Evolutionary conservation across 2,888 invertebrate genomes (phyloP).

Genomic region (Furcula furcula): DNA sequence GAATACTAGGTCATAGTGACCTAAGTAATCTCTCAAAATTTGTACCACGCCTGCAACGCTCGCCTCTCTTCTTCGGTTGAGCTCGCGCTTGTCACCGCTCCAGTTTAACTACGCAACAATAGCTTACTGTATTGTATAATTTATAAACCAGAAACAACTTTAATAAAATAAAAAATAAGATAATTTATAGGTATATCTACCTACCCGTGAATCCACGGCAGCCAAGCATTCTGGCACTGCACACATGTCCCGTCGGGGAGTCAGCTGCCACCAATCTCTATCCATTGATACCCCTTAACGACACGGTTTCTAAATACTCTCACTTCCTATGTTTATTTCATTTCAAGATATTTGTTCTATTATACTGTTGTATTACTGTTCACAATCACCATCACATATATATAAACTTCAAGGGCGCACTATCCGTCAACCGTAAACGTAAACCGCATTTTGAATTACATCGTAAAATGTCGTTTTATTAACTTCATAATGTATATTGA

Average conservation of each 20-base stretch:
- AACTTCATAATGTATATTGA: too few species aligned
- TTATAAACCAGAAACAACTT: too few species aligned
- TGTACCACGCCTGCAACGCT: too few species aligned
- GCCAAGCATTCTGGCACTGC: conserved; percentile 81
- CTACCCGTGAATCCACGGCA: conserved; percentile 83
- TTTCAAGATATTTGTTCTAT: neutral
- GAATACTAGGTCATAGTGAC: too few species aligned
- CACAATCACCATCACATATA: conserved; percentile 11
- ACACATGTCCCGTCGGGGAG: conserved; percentile 60
- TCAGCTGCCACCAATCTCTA: conserved; percentile 78
- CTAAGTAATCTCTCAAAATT: too few species aligned
- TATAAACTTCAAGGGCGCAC: conserved; percentile 7
- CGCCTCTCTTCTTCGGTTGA: too few species aligned
- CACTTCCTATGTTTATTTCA: neutral
- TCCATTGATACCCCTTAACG: conserved; percentile 42
- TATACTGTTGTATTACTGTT: neutral
- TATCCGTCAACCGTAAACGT: conserved; percentile 3
- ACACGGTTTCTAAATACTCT: neutral
- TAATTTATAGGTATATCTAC: conserved; percentile 29
- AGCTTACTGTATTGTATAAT: too few species aligned
- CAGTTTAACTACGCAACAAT: too few species aligned
- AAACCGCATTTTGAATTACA: neutral
- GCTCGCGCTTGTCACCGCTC: too few species aligned
- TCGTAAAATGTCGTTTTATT: neutral
- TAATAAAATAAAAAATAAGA: too few species aligned